Evolutionary conservation across 2,888 invertebrate species (phyloP), one percentile per base, ranked within the genome.

Genomic region (Leptura quadrifasciata): DNA sequence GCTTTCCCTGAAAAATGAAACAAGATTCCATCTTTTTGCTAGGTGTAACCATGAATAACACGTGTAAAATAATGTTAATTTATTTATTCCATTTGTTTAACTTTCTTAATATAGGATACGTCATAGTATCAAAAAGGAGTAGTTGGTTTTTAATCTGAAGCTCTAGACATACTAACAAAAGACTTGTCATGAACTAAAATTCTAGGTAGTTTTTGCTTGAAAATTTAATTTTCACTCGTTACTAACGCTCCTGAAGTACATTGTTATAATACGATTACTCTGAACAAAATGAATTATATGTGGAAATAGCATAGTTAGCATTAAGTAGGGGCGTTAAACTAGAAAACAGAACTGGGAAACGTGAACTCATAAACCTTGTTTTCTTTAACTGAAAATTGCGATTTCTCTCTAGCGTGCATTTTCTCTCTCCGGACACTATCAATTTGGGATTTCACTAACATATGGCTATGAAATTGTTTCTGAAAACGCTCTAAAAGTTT

Each of bases 281-380:
- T n/a, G 58, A 69, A 35, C 21, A 69, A 69, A 58, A 69, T 57
- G 39, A 69, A 69, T 69, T 69, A 69, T 58, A 58, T 39, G 69
- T 35, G 69, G 69, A 69, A 69, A 68, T 68, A 69, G 69, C 69
- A 15, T 58, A 69, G 69, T 69, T 69, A 69, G 47, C 58, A 47
- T 69, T 58, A 69, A 69, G 47, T 39, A 58, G 35, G 58, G 69
- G 69, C 21, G 69, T 60, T 35, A 69, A 58, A 57, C 39, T 69
- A 69, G 58, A 58, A 69, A 58, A 54, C 47, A 35, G 20, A 69
- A 69, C 39, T 69, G 39, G 58, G 47, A 60, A 69, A 58, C 58
- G 69, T 39, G 69, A 58, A 58, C 57, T 69, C 69, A 47, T 69
- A 69, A 69, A 58, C 21, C 57, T 20, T 35, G 58, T 39, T 58